These are phyloP conservation scores for Diaprepes abbreviatus DNA, from an alignment of 2,888 invertebrate species.

Conservation along the genomic window DNA sequence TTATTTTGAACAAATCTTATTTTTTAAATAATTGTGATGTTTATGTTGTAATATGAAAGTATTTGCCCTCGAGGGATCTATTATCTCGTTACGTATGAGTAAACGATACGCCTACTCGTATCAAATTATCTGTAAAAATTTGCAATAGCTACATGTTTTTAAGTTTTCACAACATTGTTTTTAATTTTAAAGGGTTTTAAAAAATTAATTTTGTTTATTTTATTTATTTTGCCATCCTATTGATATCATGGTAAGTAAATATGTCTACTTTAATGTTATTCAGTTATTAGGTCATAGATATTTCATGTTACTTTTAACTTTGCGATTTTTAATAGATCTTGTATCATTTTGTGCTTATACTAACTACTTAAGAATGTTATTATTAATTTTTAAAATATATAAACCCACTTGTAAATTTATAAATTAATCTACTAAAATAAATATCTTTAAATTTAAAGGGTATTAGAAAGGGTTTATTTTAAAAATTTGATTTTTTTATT, in stretches of 20 bases:
- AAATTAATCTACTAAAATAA: too few relatives aligned
- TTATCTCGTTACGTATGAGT: conserved; percentile 32
- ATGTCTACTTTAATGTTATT: conserved; percentile 1
- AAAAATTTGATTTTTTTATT: too few relatives aligned
- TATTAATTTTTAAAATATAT: too few relatives aligned
- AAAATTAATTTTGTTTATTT: neutral
- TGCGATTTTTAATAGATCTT: too few relatives aligned
- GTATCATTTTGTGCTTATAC: too few relatives aligned
- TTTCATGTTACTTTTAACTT: neutral
- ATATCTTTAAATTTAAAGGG: too few relatives aligned
- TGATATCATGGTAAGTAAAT: neutral
- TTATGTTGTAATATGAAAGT: conserved; percentile 38
- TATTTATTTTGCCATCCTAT: neutral
- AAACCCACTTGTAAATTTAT: too few relatives aligned
- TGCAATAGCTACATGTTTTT: neutral
- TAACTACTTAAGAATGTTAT: too few relatives aligned
- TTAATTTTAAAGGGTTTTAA: neutral
- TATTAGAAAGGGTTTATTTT: too few relatives aligned
- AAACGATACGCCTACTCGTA: conserved; percentile 40
- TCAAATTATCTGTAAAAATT: conserved; percentile 26
- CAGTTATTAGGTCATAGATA: neutral
- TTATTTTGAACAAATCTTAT: conserved; percentile 8
- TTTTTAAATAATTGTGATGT: conserved; percentile 18
- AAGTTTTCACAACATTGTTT: neutral
- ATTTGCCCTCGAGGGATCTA: conserved; percentile 39